phyloP scores from a whole-genome alignment of 1,140 invertebrate species.

The Physella acuta region DNA sequence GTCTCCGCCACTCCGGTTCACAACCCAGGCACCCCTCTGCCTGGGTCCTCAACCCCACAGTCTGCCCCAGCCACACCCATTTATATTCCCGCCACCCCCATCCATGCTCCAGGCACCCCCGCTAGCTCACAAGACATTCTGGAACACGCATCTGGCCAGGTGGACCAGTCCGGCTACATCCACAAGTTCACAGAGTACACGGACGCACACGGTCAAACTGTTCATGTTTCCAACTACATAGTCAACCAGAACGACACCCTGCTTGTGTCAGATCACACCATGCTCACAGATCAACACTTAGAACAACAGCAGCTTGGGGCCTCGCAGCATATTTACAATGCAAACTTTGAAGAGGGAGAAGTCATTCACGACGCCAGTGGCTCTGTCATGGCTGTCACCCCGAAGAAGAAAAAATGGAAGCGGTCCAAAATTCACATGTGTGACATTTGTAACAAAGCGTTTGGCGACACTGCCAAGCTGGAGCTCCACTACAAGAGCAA shows the following conservation, averaged over 20 bases:
- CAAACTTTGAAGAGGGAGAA: constrained; percentile 15
- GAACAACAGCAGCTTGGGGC: neutral
- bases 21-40: neutral
- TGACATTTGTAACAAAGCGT: constrained; percentile 26
- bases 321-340: neutral
- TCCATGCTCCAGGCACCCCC: constrained; percentile 8
- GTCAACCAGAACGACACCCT: constrained; percentile 10
- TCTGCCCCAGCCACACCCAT: constrained; percentile 15
- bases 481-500: constrained; percentile 23
- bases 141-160: neutral
- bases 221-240: constrained; percentile 1
- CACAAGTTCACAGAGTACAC: constrained; percentile 11
- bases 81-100: constrained; percentile 18
- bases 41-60: constrained; percentile 6
- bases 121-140: neutral
- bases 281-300: constrained; percentile 2
- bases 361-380: constrained; percentile 17
- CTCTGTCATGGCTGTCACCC: constrained; percentile 14
- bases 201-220: neutral
- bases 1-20: constrained; percentile 6
- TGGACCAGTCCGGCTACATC: constrained; percentile 1
- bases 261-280: neutral
- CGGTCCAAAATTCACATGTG: constrained; percentile 16
- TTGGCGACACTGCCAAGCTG: constrained; percentile 16
- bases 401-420: constrained; percentile 14